These are phyloP conservation scores for Habroteleia sp. DNA, from an alignment of 2,888 invertebrate genomes.

Conservation along the genomic window DNA sequence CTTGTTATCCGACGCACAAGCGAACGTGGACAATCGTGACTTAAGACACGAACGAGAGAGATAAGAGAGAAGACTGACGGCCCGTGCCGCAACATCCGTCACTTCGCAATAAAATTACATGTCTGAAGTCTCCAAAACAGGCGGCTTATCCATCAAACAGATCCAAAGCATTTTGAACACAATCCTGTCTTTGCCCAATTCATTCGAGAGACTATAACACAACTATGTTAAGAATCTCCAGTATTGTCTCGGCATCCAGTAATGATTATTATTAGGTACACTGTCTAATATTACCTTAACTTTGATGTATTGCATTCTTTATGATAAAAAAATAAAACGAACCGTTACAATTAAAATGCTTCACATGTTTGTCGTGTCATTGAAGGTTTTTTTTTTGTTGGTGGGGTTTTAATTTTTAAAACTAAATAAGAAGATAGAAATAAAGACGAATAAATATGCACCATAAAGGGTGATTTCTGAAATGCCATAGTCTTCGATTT, in stretches of 20 bases:
- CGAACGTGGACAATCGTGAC: conserved; percentile 42
- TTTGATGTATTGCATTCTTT: conserved; percentile 31
- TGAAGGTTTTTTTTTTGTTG: neutral
- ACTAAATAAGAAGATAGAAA: conserved; percentile 15
- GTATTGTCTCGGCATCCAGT: conserved; percentile 30
- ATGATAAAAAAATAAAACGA: neutral
- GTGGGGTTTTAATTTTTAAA: conserved; percentile 9
- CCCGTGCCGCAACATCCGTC: conserved; percentile 72
- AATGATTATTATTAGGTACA: conserved; percentile 36
- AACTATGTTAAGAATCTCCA: conserved; percentile 30
- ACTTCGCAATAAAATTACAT: conserved; percentile 74
- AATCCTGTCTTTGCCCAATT: conserved; percentile 32
- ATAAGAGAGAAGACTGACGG: conserved; percentile 68
- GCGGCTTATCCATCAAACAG: conserved; percentile 68
- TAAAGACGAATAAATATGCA: conserved; percentile 8
- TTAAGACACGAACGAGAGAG: conserved; percentile 62
- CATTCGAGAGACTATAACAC: conserved; percentile 10
- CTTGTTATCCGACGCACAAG: conserved; percentile 56
- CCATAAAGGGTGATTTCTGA: conserved; percentile 42
- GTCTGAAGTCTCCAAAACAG: conserved; percentile 67
- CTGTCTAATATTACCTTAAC: conserved; percentile 45
- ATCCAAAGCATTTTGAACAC: conserved; percentile 18
- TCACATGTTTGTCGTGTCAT: conserved; percentile 6
- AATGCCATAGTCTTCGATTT: conserved; percentile 8
- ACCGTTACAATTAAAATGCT: conserved; percentile 34